Evolutionary conservation across 2,888 invertebrate species (phyloP), one percentile per base, ranked within the genome.

Genomic region (Cyaniris semiargus): DNA sequence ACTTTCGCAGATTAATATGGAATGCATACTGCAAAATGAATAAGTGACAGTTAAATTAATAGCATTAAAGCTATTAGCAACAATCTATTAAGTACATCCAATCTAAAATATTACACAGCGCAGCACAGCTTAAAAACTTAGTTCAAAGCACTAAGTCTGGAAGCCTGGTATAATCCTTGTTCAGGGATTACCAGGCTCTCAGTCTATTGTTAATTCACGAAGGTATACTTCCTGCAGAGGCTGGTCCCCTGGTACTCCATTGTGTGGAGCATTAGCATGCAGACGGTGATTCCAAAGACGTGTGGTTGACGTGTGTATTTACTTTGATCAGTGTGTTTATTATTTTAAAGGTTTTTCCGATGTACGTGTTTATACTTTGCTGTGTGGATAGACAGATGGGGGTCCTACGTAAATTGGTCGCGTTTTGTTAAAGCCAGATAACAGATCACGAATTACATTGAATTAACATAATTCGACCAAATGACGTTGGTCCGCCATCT

Each of bases 141-240:
- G 53, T 18, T 53, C 53, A 53, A 53, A 53, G 53, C 53, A 53
- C 15, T 66, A 66, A 66, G 21, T 15, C 15, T 5, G 4, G 10
- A 23, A 66, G 23, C 66, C 27, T 10, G 13, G 3, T 23, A 66
- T 44, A 44, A 44, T 44, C 44, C 44, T 44, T 44, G 66, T 27
- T 27, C 3, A 60, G 23, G 21, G 60, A 60, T 27, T 66, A 60
- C 66, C 66, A 66, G 66, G 66, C 27, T 66, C 66, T n/a, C n/a
- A 60, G 27, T 66, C 27, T 15, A 66, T 66, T 66, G 66, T 66
- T 66, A 66, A 66, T 60, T 66, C 66, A 27, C 23, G 27, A 66
- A 27, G 27, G 27, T 27, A 15, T 27, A 66, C 27, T 66, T 66
- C 66, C 66, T 23, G 66, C 31, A 10, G 27, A 66, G 15, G 66